A percentile compares a stretch with the other conserved stretches of the same genome.
Evolutionary conservation across 2,113 vertebrate genomes (phyloP).

Genomic region (Malurus melanocephalus): DNA sequence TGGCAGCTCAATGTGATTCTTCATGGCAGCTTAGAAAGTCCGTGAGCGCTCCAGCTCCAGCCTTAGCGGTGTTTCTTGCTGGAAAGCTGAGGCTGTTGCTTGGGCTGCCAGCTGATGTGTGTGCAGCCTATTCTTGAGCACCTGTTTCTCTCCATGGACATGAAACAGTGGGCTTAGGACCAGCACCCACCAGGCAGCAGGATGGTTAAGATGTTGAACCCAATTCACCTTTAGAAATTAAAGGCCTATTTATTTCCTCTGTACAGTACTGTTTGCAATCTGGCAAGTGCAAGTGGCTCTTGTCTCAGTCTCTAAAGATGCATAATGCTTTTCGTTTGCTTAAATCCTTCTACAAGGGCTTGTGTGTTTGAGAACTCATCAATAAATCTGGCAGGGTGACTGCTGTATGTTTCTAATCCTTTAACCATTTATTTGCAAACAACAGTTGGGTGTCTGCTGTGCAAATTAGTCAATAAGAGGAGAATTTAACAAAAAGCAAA

Average conservation of each 20-base stretch:
- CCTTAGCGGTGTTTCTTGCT: not conserved
- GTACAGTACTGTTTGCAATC: not conserved
- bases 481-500: not conserved
- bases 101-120: not conserved
- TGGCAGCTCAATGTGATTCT: not conserved
- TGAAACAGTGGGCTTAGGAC: not conserved
- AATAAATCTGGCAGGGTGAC: slow-evolving; percentile 49
- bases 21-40: not conserved
- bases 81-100: not conserved
- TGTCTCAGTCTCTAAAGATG: slow-evolving; percentile 28
- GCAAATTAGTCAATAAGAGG: slow-evolving; percentile 32
- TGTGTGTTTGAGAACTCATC: slow-evolving; percentile 58
- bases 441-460: slow-evolving; percentile 34
- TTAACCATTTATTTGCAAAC: slow-evolving; percentile 62
- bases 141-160: not conserved
- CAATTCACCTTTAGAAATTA: not conserved
- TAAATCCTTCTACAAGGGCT: slow-evolving; percentile 62
- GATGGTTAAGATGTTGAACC: not conserved
- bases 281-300: slow-evolving; percentile 58
- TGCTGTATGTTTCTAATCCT: slow-evolving; percentile 57
- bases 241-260: slow-evolving; percentile 37
- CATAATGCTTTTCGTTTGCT: slow-evolving; percentile 51
- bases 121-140: not conserved
- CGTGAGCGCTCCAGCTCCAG: not conserved
- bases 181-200: not conserved